Percentiles rank a stretch among this genome's conserved stretches.
Conservation (phyloP, 2,888 invertebrate species). For the Thymelicus acteon region DNA sequence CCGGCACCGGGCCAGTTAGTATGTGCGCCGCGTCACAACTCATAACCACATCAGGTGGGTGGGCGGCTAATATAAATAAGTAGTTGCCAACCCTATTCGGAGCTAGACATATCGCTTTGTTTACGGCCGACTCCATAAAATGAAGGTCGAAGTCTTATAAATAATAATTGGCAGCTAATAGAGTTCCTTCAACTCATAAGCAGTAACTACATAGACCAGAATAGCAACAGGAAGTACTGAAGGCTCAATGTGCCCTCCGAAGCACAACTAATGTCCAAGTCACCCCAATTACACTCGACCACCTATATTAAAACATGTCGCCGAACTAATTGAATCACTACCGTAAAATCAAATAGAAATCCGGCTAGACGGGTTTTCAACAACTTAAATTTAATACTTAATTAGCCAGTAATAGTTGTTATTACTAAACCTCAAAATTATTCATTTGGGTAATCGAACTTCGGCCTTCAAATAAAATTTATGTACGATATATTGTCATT, state of each 20-base stretch:
- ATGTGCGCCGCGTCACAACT: neutral
- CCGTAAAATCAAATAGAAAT: neutral
- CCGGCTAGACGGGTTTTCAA: neutral
- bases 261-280: neutral
- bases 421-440: neutral
- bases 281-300: too few species aligned
- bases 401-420: neutral
- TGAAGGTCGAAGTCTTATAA: too few species aligned
- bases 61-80: neutral
- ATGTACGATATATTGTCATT: too few species aligned
- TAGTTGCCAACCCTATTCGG: conserved; percentile 1
- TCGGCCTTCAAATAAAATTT: neutral
- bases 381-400: neutral
- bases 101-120: neutral
- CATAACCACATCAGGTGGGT: neutral
- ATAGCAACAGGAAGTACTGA: neutral
- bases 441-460: neutral
- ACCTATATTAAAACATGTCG: neutral
- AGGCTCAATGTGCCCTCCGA: neutral
- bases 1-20: conserved; percentile 1
- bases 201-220: too few species aligned
- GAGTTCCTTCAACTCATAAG: too few species aligned
- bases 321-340: neutral
- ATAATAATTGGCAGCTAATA: too few species aligned
- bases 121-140: too few species aligned